phyloP scores from a whole-genome alignment of 2,797 vertebrate genomes.

The Danio aesculapii region DNA sequence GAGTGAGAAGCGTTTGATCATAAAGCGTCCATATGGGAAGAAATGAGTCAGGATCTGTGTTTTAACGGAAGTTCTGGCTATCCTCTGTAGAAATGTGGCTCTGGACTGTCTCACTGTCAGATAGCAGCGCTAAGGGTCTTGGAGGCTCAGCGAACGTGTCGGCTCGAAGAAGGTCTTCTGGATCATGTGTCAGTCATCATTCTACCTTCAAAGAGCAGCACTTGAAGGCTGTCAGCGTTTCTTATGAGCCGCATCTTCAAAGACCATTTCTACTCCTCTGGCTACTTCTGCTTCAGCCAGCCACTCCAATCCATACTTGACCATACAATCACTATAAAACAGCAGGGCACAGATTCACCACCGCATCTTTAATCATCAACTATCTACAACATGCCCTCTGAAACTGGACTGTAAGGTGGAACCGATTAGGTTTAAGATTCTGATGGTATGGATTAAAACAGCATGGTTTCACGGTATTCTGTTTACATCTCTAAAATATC shows the following conservation, averaged over 20 bases:
- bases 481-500: too few species aligned
- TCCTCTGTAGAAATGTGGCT: background rate
- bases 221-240: conserved; percentile 40
- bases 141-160: conserved; percentile 24
- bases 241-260: conserved; percentile 51
- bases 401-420: conserved; percentile 29
- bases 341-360: conserved; percentile 31
- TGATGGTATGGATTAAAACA: too few species aligned
- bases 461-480: too few species aligned
- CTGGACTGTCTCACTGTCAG: conserved; percentile 22
- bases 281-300: conserved; percentile 16
- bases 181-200: conserved; percentile 38
- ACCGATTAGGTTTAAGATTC: too few species aligned
- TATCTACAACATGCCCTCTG: background rate
- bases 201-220: conserved; percentile 48
- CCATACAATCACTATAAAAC: conserved; percentile 42
- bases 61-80: conserved; percentile 42
- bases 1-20: conserved; percentile 33
- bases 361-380: conserved; percentile 42
- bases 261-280: conserved; percentile 33
- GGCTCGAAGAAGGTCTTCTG: conserved; percentile 36
- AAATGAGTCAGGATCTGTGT: conserved; percentile 36
- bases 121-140: conserved; percentile 15
- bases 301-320: conserved; percentile 44
- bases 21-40: conserved; percentile 30